These are phyloP conservation scores for Globodera rostochiensis DNA, from an alignment of 1,140 invertebrate species.

Conservation along the genomic window DNA sequence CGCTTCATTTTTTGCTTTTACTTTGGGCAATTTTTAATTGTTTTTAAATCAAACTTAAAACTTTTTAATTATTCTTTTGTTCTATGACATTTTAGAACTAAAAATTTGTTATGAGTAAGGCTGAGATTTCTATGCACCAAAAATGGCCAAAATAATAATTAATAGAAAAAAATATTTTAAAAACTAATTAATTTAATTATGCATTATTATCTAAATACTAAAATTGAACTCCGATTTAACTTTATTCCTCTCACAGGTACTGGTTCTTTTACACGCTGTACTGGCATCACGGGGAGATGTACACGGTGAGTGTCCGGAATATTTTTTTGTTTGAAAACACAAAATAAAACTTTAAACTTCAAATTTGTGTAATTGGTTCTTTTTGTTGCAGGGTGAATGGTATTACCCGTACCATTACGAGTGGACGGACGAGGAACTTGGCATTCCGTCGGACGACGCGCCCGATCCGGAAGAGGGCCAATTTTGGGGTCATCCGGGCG, in stretches of 20 bases:
- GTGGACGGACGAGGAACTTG: constrained; percentile 63
- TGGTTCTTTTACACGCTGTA: constrained; percentile 60
- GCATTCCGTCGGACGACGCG: constrained; percentile 61
- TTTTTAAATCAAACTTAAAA: no score
- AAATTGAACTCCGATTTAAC: background rate
- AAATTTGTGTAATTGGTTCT: background rate
- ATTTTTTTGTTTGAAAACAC: no score
- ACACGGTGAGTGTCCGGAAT: constrained; percentile 43
- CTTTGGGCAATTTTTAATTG: no score
- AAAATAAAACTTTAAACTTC: no score
- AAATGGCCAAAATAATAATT: background rate
- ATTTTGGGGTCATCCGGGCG: constrained; percentile 63
- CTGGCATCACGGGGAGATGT: constrained; percentile 49
- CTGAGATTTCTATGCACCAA: background rate
- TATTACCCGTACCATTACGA: constrained; percentile 61
- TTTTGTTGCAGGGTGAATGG: constrained; percentile 57
- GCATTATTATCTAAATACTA: background rate
- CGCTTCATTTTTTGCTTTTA: no score
- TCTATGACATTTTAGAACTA: no score
- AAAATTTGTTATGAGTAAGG: background rate
- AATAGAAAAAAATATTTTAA: background rate
- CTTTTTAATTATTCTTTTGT: no score
- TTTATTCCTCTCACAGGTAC: constrained; percentile 34
- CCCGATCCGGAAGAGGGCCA: constrained; percentile 56
- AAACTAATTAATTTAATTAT: background rate